phyloP scores from a whole-genome alignment of 2,113 vertebrate genomes.

The Apeltes quadracus region DNA sequence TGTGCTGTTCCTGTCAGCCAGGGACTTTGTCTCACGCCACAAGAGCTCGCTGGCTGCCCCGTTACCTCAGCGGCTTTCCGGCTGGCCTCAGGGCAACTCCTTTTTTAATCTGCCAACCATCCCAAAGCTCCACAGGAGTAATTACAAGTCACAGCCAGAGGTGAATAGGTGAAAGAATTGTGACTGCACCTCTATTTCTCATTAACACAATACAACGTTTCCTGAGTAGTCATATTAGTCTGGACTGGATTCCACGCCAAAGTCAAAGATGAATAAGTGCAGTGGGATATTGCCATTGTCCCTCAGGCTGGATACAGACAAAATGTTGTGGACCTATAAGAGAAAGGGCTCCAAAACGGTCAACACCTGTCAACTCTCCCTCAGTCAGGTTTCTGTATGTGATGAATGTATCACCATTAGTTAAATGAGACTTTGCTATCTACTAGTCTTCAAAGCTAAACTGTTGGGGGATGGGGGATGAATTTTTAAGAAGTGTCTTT shows the following conservation, averaged over 20 bases:
- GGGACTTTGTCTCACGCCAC: constrained; percentile 30
- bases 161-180: constrained; percentile 52
- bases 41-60: constrained; percentile 25
- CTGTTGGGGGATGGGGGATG: background rate
- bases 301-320: constrained; percentile 13
- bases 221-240: constrained; percentile 50
- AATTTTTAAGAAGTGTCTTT: background rate
- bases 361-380: background rate
- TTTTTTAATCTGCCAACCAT: constrained; percentile 65
- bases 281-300: constrained; percentile 39
- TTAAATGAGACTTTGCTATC: background rate
- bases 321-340: constrained; percentile 18
- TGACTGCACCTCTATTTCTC: constrained; percentile 50
- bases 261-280: constrained; percentile 43
- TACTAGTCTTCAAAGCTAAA: background rate
- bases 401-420: background rate
- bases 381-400: background rate
- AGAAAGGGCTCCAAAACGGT: constrained; percentile 15
- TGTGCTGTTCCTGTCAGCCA: constrained; percentile 48
- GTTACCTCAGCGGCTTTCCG: constrained; percentile 26
- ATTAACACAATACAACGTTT: constrained; percentile 54
- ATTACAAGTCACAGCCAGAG: constrained; percentile 70
- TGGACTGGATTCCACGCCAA: constrained; percentile 32
- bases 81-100: constrained; percentile 39
- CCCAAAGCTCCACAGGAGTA: constrained; percentile 52